Evolutionary conservation across 2,888 invertebrate species (phyloP).

Genomic region (Heliconius sara): DNA sequence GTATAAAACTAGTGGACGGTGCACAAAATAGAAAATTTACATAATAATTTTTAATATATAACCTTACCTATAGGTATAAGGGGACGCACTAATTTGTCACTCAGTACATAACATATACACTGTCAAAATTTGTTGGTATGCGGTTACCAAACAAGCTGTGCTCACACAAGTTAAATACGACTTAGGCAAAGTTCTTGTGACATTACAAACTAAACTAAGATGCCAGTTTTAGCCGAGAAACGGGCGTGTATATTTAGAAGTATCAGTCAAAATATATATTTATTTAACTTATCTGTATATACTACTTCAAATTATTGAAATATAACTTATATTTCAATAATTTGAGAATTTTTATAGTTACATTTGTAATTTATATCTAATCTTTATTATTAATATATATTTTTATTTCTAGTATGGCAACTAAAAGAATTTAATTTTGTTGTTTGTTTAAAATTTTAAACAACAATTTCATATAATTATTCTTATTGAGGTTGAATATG

Average conservation of each 20-base stretch:
- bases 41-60: too few species aligned
- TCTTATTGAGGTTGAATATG: not conserved
- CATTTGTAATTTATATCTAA: not conserved
- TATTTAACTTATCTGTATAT: not conserved
- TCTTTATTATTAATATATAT: not conserved
- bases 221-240: conserved; percentile 67
- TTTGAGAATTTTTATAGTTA: too few species aligned
- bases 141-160: conserved; percentile 77
- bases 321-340: too few species aligned
- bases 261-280: conserved; percentile 10
- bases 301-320: too few species aligned
- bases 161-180: conserved; percentile 78
- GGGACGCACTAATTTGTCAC: conserved; percentile 23
- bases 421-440: too few species aligned
- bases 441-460: not conserved
- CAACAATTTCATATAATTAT: not conserved
- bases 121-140: conserved; percentile 80
- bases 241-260: conserved; percentile 58
- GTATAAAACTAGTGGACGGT: too few species aligned
- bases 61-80: too few species aligned
- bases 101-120: conserved; percentile 53
- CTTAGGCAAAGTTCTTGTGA: conserved; percentile 74
- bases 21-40: too few species aligned
- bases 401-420: not conserved
- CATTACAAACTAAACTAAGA: conserved; percentile 74